Conservation (phyloP, 2,797 vertebrate genomes). For the Taeniopygia guttata region DNA sequence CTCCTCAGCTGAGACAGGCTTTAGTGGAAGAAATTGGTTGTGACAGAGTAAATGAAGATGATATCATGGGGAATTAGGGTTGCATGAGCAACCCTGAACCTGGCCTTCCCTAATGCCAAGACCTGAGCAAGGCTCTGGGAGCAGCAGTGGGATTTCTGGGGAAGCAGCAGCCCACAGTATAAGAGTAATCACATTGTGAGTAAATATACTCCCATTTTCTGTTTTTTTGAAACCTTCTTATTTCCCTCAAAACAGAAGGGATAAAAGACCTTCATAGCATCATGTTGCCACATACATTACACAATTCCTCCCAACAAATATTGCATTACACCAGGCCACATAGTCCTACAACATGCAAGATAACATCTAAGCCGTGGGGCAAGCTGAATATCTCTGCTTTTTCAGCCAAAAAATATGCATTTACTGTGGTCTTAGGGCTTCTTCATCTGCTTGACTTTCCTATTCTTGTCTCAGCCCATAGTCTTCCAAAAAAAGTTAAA, state of each 20-base stretch:
- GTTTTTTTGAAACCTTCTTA: background rate
- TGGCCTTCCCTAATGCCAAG: background rate
- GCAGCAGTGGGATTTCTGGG: background rate
- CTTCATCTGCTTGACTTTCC: background rate
- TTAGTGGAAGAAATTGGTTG: background rate
- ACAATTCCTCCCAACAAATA: background rate
- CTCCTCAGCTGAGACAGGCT: background rate
- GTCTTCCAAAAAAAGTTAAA: background rate
- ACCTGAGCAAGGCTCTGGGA: background rate
- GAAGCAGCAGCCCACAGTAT: background rate
- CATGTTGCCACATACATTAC: background rate
- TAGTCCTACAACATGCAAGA: background rate
- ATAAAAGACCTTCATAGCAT: background rate
- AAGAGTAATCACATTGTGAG: background rate
- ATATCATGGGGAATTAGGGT: background rate
- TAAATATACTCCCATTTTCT: background rate
- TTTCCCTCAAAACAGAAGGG: background rate
- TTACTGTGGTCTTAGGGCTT: background rate
- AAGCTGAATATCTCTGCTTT: background rate
- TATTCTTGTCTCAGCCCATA: background rate
- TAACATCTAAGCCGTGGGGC: background rate
- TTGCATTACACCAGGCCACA: background rate
- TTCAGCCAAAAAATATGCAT: background rate
- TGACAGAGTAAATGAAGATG: conserved; percentile 2
- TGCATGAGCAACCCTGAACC: background rate